phyloP scores from a whole-genome alignment of 2,797 vertebrate genomes.

The Pangasius mekongensis region DNA sequence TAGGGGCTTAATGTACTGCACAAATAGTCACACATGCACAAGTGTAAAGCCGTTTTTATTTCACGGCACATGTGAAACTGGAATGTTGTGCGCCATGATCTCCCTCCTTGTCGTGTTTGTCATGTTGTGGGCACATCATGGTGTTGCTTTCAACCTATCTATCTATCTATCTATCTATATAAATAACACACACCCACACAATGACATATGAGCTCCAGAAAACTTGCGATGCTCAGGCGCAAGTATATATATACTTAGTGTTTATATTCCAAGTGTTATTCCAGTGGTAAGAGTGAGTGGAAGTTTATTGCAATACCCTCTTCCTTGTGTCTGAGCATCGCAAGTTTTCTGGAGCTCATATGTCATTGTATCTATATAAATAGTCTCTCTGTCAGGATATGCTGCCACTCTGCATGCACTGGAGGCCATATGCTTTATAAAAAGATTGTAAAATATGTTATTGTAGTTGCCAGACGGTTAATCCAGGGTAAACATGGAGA shows the following conservation, averaged over 20 bases:
- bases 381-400: slow-evolving; percentile 66
- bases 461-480: slow-evolving; percentile 71
- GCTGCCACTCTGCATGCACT: slow-evolving; percentile 68
- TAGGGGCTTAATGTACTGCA: slow-evolving; percentile 61
- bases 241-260: no score
- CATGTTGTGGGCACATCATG: slow-evolving; percentile 64
- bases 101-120: slow-evolving; percentile 60
- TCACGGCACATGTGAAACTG: slow-evolving; percentile 66
- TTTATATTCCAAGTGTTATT: background rate
- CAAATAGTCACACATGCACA: slow-evolving; percentile 67
- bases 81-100: slow-evolving; percentile 59
- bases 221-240: no score
- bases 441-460: slow-evolving; percentile 67
- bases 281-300: background rate
- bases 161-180: no score
- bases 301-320: slow-evolving; percentile 24
- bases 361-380: slow-evolving; percentile 70
- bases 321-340: slow-evolving; percentile 61
- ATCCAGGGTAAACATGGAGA: slow-evolving; percentile 63
- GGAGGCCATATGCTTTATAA: slow-evolving; percentile 64
- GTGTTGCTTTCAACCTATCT: background rate
- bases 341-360: slow-evolving; percentile 65
- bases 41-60: slow-evolving; percentile 66
- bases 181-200: no score
- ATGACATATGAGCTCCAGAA: no score